phyloP scores from a whole-genome alignment of 1,140 invertebrate species.

The Marisa cornuarietis region DNA sequence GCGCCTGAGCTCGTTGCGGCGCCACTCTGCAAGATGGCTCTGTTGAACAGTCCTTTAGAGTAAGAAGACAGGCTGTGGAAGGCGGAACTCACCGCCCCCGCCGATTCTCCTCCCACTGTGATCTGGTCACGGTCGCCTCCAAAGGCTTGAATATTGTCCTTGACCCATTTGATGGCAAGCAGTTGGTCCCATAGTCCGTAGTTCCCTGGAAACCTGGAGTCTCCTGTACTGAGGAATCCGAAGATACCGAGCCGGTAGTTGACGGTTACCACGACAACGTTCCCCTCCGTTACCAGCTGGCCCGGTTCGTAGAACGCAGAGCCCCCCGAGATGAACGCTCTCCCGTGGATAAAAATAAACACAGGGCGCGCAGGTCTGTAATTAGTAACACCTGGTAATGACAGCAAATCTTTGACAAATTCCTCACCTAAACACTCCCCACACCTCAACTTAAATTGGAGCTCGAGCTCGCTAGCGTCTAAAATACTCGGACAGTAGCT shows the following conservation, averaged over 20 bases:
- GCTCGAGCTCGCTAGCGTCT: too few species aligned
- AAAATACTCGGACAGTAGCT: too few species aligned
- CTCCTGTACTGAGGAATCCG: conserved; percentile 52
- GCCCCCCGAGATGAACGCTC: conserved; percentile 12
- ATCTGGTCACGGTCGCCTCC: conserved; percentile 74
- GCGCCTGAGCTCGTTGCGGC: conserved; percentile 38
- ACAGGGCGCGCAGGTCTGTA: neutral
- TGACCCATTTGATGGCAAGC: conserved; percentile 59
- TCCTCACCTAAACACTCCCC: too few species aligned
- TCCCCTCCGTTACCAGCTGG: conserved; percentile 65
- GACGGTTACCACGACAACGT: conserved; percentile 61
- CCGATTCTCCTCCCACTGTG: conserved; percentile 77
- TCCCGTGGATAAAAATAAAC: conserved; percentile 25
- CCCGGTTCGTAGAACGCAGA: conserved; percentile 46
- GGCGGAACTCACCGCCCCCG: conserved; percentile 48
- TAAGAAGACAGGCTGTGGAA: conserved; percentile 33
- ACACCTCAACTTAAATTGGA: too few species aligned
- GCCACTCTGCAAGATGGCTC: conserved; percentile 41
- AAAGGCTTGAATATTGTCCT: conserved; percentile 68
- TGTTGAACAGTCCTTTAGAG: conserved; percentile 36
- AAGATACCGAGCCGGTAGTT: conserved; percentile 62
- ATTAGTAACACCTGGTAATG: too few species aligned
- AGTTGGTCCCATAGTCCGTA: conserved; percentile 62
- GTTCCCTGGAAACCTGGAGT: conserved; percentile 59
- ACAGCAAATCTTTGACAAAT: too few species aligned